Percentiles rank a stretch among this genome's conserved stretches.
These are phyloP conservation scores for Chlorodrepanis virens DNA, from an alignment of 2,113 vertebrate genomes.

Conservation along the genomic window DNA sequence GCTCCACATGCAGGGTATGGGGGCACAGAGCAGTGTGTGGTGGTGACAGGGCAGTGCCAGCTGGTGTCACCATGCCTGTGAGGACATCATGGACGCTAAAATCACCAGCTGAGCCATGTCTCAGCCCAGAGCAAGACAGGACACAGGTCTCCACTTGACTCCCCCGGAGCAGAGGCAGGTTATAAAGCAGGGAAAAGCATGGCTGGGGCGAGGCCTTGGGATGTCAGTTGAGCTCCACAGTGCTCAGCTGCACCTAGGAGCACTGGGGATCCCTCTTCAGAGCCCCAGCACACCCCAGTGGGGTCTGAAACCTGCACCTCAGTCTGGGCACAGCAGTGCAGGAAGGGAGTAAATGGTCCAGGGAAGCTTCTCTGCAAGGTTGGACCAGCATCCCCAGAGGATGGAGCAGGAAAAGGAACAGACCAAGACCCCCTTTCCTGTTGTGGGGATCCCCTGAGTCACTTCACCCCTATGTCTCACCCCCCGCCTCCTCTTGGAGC, in stretches of 20 bases:
- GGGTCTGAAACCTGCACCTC: neutral
- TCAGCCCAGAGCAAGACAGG: neutral
- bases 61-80: neutral
- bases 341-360: neutral
- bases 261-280: neutral
- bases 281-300: neutral
- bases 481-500: neutral
- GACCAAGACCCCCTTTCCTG: neutral
- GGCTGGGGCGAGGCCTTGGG: neutral
- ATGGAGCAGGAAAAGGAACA: neutral
- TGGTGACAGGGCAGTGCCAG: neutral
- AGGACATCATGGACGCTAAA: neutral
- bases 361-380: neutral
- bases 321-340: neutral
- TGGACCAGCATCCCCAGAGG: neutral
- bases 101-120: neutral
- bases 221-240: neutral
- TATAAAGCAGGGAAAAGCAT: neutral
- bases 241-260: neutral
- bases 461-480: neutral
- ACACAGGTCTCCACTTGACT: neutral
- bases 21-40: neutral
- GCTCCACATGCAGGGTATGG: neutral
- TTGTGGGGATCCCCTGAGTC: neutral
- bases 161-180: accelerated